Base-by-base conservation (phyloP, 2,113 vertebrate genomes). In the Pteropus alecto region DNA sequence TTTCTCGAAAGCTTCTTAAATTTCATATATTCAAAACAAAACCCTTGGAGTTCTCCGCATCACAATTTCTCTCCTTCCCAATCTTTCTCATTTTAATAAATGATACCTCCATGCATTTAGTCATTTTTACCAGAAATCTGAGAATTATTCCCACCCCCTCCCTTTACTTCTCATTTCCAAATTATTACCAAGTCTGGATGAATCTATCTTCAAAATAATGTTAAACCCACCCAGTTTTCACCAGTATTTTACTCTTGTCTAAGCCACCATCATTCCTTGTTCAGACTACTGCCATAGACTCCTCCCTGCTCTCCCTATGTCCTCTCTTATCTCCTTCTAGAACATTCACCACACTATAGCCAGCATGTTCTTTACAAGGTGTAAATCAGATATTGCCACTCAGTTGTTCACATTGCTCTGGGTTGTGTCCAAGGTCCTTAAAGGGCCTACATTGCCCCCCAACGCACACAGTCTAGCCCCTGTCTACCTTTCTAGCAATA, bases 21-120 rank as follows among this genome's bases (percentile, higher is more conserved):
- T 71, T 54, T 86, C 84, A 73, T 67, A 33, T 76, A 94, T 65
- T 81, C 61, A 26, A 90, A 97, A 90, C 9, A 87, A 95, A 93
- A 86, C 28, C 30, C 61, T 70, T 73, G 35, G 67, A 21, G 26
- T 35, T 43, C 65, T 85, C 54, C 13, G 13, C 26, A 38, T 82
- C 71, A 60, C 28, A 70, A 28, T 76, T 19, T 70, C 54, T 95
- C 41, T 78, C 65, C 41, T 74, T 35, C 43, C 15, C 48, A 81
- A 21, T 4, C n/a, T 76, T 28, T 87, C 41, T 56, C 87, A 82
- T 90, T 89, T 89, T 71, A 51, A 56, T 65, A 90, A 95, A 51
- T 65, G n/a, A 61, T 51, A 82, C 28, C 35, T 85, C 60, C n/a
- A 76, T 74, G 18, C 61, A 76, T 35, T 46, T 76, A 54, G 33